These are phyloP conservation scores for Tympanuchus pallidicinctus DNA, from an alignment of 2,113 vertebrate genomes.

Conservation along the genomic window DNA sequence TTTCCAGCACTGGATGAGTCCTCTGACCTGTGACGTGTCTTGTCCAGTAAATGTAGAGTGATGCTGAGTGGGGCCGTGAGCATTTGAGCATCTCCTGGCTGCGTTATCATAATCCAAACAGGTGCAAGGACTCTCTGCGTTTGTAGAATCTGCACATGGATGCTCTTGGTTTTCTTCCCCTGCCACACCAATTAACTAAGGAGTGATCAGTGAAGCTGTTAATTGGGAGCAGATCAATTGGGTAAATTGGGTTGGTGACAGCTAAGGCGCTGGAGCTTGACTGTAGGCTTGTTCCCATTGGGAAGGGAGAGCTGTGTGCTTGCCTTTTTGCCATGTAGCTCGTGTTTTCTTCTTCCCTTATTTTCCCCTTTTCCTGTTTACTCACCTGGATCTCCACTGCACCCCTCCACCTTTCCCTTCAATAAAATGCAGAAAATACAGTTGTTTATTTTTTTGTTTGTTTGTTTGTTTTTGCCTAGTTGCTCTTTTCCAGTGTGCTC, in stretches of 20 bases:
- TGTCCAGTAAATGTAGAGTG: rapidly evolving
- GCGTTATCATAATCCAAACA: neutral
- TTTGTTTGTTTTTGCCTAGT: neutral
- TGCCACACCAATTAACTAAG: neutral
- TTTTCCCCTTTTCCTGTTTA: neutral
- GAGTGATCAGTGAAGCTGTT: neutral
- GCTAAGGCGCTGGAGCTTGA: neutral
- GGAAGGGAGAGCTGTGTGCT: neutral
- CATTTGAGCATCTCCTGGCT: neutral
- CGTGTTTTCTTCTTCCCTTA: rapidly evolving
- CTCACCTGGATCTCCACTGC: neutral
- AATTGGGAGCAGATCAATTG: rapidly evolving
- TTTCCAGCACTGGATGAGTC: neutral
- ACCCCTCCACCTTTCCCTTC: neutral
- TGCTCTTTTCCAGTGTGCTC: neutral
- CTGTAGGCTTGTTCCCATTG: neutral
- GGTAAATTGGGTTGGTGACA: neutral
- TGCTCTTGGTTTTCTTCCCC: neutral
- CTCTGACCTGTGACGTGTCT: neutral
- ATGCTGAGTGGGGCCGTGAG: rapidly evolving
- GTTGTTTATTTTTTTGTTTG: too few species aligned
- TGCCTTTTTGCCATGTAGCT: neutral
- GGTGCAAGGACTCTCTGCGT: neutral
- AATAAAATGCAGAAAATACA: neutral
- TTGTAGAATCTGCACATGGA: neutral